Evolutionary conservation across 2,113 vertebrate species (phyloP), one percentile per base, ranked within the genome.

Genomic region (Gracilinanus agilis): DNA sequence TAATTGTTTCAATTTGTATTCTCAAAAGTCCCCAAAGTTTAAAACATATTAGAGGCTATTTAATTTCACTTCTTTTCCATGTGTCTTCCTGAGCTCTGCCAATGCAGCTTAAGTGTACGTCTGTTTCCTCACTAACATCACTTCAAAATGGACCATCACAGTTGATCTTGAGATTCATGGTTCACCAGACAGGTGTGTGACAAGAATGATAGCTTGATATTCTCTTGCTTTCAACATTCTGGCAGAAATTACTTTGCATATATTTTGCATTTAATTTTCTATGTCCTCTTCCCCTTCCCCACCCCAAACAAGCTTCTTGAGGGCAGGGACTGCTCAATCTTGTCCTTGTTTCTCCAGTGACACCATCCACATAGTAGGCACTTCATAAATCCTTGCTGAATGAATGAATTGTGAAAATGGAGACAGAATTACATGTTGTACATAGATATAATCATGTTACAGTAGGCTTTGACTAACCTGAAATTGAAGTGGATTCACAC

Each of bases 1-100:
- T 53, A 90, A 90, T 90, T 89, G 55, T 92, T 92, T 92, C 40
- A 53, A 40, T 9, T 67, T 89, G 11, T 24, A 89, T 53, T 90
- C 58, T 96, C 53, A 89, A 56, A 49, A 83, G 24, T 0, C 0
- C 11, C n/a, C 53, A 49, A 11, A 24, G 91, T 40, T 83, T 75
- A 90, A 58, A 75, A 54, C 34, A 90, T 40, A 90, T 34, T 3
- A 44, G 44, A 54, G 90, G n/a, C 44, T 89, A 25, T 44, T 88
- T 44, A 53, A 55, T 24, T 53, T n/a, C 34, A n/a, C 9, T 61
- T 16, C 27, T 53, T 90, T 25, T 53, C 10, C 44, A 90, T 53
- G 27, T 53, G 44, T 53, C 24, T 53, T 29, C 5, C 53, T 44
- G 24, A 75, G 24, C 24, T 40, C 89, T 55, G 55, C 54, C 90